Evolutionary conservation across 2,113 vertebrate genomes (phyloP).

Genomic region (Scomber colias): DNA sequence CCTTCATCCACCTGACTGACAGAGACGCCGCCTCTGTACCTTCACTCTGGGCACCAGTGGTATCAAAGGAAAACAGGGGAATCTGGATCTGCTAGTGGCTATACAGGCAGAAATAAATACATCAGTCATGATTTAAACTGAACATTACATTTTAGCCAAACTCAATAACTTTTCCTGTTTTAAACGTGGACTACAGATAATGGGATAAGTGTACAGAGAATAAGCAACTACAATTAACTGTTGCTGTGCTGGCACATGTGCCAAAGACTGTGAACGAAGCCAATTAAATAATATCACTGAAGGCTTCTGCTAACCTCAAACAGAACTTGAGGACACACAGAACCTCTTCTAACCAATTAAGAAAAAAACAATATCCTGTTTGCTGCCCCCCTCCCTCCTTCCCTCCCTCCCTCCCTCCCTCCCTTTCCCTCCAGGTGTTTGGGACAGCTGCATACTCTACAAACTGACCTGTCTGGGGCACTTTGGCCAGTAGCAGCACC

Average conservation of each 20-base stretch:
- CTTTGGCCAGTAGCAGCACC: constrained; percentile 80
- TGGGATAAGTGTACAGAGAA: neutral
- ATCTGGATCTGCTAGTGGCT: constrained; percentile 1
- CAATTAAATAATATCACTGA: neutral
- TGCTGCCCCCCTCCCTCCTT: neutral
- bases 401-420: too few relatives aligned
- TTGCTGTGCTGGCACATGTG: neutral
- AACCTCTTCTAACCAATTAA: constrained; percentile 55
- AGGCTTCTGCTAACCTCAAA: constrained; percentile 3
- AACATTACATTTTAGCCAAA: neutral
- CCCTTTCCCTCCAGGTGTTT: too few relatives aligned
- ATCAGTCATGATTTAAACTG: constrained; percentile 3
- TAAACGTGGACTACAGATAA: neutral
- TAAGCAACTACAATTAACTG: neutral
- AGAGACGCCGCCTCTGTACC: neutral
- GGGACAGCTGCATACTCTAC: constrained; percentile 3
- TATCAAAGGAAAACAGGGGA: neutral
- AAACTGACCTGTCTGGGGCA: constrained; percentile 90
- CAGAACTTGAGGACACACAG: constrained; percentile 19
- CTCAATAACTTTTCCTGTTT: neutral
- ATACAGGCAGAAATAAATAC: neutral
- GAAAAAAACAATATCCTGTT: constrained; percentile 4
- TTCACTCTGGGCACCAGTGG: constrained; percentile 1
- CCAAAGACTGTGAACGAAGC: neutral
- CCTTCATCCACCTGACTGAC: constrained; percentile 51